phyloP scores from a whole-genome alignment of 2,113 vertebrate species.

The Poicephalus gulielmi region DNA sequence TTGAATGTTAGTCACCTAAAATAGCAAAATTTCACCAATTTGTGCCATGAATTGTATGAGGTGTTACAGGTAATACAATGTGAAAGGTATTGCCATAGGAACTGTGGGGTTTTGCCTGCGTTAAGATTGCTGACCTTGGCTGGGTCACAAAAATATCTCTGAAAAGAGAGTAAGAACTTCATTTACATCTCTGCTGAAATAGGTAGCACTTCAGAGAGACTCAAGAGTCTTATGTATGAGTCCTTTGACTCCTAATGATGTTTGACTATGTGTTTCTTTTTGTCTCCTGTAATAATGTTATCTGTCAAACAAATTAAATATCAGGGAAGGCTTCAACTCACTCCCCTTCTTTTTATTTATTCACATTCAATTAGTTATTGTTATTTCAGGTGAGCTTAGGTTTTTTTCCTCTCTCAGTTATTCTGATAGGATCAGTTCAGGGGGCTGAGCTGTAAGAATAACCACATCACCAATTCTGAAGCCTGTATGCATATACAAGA shows the following conservation, averaged over 20 bases:
- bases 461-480: background rate
- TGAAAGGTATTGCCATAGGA: background rate
- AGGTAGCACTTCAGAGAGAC: background rate
- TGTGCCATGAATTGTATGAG: too few relatives aligned
- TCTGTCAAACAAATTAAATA: background rate
- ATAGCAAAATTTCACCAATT: background rate
- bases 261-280: background rate
- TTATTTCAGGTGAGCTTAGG: background rate
- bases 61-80: background rate
- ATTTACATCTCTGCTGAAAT: background rate
- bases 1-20: background rate
- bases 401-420: background rate
- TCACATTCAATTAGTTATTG: background rate
- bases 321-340: background rate
- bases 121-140: background rate
- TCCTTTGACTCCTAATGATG: background rate
- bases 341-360: background rate
- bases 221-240: background rate
- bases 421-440: background rate
- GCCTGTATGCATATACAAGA: background rate
- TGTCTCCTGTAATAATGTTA: background rate
- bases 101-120: background rate
- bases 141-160: background rate
- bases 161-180: background rate
- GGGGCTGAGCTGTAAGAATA: background rate